Evolutionary conservation across 2,113 vertebrate species (phyloP).

Genomic region (Erythrolamprus reginae): DNA sequence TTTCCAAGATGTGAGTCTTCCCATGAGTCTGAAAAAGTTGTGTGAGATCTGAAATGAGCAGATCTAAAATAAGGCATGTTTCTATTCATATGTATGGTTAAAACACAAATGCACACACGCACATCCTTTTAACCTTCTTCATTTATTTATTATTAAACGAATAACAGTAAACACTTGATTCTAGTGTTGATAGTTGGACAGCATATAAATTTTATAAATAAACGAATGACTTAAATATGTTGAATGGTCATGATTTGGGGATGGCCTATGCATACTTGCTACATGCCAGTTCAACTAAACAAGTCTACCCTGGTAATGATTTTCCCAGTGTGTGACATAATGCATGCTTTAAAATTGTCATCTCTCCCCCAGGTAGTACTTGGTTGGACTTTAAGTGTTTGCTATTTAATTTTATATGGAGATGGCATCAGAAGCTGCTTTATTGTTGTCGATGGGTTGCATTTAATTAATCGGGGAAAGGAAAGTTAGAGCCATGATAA

Average conservation of each 20-base stretch:
- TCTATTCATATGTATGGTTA: not conserved
- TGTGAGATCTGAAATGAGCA: not conserved
- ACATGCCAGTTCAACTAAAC: not conserved
- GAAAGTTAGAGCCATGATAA: not conserved
- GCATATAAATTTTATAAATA: not conserved
- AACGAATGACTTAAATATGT: not conserved
- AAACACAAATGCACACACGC: not conserved
- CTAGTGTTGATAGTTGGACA: not conserved
- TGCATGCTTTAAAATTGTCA: not conserved
- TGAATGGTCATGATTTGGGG: not conserved
- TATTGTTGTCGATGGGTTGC: not conserved
- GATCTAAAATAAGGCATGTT: not conserved
- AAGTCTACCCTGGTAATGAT: not conserved
- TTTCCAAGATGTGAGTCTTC: not conserved
- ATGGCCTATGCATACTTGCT: not conserved
- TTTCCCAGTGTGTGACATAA: not conserved
- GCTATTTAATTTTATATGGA: not conserved
- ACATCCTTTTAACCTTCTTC: not conserved
- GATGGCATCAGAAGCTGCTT: not conserved
- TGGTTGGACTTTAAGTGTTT: not conserved
- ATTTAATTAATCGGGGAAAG: not conserved
- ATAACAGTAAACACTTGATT: not conserved
- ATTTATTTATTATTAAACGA: not conserved
- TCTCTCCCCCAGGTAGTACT: not conserved
- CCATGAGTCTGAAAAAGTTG: not conserved